Base-by-base conservation (phyloP, 2,797 vertebrate species). In the Notoglanidium macrostoma region DNA sequence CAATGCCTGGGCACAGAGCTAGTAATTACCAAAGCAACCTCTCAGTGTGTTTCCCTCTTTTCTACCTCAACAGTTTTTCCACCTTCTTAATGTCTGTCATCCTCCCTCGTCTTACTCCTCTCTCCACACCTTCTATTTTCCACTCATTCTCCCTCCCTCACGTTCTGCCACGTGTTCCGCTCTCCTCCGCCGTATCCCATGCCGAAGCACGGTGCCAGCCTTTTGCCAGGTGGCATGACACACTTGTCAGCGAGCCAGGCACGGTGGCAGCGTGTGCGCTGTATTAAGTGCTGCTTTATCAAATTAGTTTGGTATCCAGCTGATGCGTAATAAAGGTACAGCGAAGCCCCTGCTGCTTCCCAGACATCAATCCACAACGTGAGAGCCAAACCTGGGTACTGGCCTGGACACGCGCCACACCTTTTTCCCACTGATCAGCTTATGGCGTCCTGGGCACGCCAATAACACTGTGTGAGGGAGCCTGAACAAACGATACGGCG, bases 21-120 rank as follows among this genome's bases (percentile, higher is more conserved):
- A 94, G 94, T 94, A 96, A 96, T 96, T 96, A 96, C 94, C 91
- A 94, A 93, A 96, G 92, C 94, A 94, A 94, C 93, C 92, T 92
- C 93, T 93, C 92, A 89, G 81, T 85, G 63, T 68, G 83, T 82
- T 87, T 89, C 78, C 73, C 77, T 88, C 85, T 89, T 83, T 90
- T 92, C 87, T 93, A 89, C 86, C 90, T 86, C 89, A 55, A 54
- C 46, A 63, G 70, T 84, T 59, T 79, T 72, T 83, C 77, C 67
- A 87, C 74, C 68, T 82, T 74, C 87, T 82, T 76, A 44, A 86
- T 61, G 57, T 83, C 86, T 86, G 46, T 86, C 54, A 82, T 59
- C 70, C 51, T 67, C 74, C 49, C 81, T 65, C 54, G 26, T 85
- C 74, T 85, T 87, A 77, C 67, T 57, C 74, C 59, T 68, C 59